Percentiles rank a stretch among this genome's conserved stretches.
Evolutionary conservation across 2,797 vertebrate species (phyloP).

Genomic region (Poecile montanus): DNA sequence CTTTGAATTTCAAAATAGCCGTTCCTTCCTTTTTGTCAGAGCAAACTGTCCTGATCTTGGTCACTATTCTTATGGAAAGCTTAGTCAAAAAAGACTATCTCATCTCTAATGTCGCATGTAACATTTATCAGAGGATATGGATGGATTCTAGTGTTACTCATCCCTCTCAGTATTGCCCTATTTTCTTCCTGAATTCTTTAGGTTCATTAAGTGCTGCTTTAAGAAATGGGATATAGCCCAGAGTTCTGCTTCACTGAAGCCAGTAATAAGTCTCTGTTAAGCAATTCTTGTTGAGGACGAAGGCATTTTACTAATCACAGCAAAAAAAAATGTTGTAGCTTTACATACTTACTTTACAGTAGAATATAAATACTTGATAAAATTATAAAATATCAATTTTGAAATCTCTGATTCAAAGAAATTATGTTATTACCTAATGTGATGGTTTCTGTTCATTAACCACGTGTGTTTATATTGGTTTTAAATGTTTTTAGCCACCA

Average conservation of each 20-base stretch:
- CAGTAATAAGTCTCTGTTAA: background rate
- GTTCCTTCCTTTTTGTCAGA: background rate
- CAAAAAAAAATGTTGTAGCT: background rate
- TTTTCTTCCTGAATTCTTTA: background rate
- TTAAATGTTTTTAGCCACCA: slow-evolving; percentile 81
- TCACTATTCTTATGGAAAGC: accelerated
- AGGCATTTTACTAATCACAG: background rate
- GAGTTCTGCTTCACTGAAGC: background rate
- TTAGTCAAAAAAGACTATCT: background rate
- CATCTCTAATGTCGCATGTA: background rate
- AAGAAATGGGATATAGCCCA: background rate
- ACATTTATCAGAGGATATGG: background rate
- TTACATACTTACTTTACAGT: background rate
- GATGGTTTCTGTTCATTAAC: background rate
- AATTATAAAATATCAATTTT: background rate
- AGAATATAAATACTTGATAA: background rate
- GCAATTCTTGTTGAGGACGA: background rate
- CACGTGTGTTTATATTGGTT: background rate
- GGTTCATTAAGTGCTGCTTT: background rate
- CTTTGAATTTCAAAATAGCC: background rate
- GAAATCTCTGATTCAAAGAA: background rate
- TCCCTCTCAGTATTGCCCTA: background rate
- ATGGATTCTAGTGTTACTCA: background rate
- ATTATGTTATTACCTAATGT: background rate
- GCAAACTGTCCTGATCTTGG: background rate